Conservation (phyloP, 2,888 invertebrate genomes). For the Synergus gifuensis region DNA sequence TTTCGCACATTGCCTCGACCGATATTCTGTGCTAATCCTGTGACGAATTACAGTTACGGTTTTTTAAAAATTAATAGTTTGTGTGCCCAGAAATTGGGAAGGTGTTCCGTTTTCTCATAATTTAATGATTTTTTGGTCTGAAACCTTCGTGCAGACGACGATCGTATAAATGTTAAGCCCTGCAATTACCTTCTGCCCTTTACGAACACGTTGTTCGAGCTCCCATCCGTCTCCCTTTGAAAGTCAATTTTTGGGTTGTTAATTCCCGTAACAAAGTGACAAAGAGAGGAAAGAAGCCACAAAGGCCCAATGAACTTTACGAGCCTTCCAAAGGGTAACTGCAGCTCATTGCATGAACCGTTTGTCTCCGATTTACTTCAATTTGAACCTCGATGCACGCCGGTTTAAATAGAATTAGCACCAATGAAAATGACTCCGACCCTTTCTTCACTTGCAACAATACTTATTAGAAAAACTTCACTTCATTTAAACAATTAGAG, state of each 20-base stretch:
- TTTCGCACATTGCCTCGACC: constrained; percentile 43
- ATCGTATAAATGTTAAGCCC: not conserved
- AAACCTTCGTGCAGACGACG: not conserved
- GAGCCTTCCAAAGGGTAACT: constrained; percentile 53
- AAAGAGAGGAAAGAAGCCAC: constrained; percentile 60
- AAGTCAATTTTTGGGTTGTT: constrained; percentile 34
- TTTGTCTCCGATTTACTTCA: constrained; percentile 42
- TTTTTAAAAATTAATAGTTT: not conserved
- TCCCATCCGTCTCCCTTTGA: not conserved
- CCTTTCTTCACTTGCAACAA: not conserved
- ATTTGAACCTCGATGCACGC: constrained; percentile 14
- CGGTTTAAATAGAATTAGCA: constrained; percentile 6
- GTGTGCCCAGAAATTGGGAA: not conserved
- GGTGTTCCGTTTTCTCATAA: not conserved
- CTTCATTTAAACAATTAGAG: not conserved
- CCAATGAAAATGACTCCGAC: constrained; percentile 5
- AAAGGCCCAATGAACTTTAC: constrained; percentile 68
- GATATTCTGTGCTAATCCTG: constrained; percentile 42
- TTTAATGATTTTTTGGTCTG: not conserved
- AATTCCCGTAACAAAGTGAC: constrained; percentile 58
- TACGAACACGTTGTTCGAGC: not conserved
- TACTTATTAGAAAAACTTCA: no score
- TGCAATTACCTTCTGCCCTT: constrained; percentile 8
- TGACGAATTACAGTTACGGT: not conserved
- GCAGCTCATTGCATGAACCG: constrained; percentile 45